Percentiles rank a stretch among this genome's conserved stretches.
These are phyloP conservation scores for Lacerta viridis DNA, from an alignment of 2,797 vertebrate genomes.

Conservation along the genomic window DNA sequence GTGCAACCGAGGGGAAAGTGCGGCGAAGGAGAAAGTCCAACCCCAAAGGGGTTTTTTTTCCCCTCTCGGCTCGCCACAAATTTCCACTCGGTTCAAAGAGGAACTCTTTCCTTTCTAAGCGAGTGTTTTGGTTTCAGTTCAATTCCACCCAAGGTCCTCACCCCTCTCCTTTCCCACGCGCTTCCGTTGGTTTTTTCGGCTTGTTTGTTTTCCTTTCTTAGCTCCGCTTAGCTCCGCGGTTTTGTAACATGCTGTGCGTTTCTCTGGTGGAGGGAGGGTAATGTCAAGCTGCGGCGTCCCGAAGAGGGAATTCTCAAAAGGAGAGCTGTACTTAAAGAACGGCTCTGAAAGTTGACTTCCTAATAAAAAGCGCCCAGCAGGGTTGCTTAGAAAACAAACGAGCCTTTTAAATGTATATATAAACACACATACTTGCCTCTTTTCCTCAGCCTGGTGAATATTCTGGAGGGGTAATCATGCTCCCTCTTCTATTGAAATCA, in stretches of 20 bases:
- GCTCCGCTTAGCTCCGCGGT: constrained; percentile 2
- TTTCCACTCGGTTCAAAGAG: neutral
- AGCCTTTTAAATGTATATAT: neutral
- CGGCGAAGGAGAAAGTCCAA: neutral
- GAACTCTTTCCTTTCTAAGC: neutral
- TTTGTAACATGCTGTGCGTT: constrained; percentile 40
- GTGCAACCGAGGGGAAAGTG: neutral
- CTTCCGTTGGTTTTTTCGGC: neutral
- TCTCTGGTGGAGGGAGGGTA: constrained; percentile 12
- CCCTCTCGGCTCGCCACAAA: neutral
- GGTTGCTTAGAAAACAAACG: constrained; percentile 19
- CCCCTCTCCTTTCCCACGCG: neutral
- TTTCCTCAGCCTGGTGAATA: neutral
- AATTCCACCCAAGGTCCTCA: neutral
- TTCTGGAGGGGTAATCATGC: neutral
- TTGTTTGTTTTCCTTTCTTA: constrained; percentile 29
- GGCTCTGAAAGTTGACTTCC: constrained; percentile 33
- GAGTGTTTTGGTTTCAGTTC: constrained; percentile 2
- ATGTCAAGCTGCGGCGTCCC: constrained; percentile 17
- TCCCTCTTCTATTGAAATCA: neutral
- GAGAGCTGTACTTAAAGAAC: constrained; percentile 21
- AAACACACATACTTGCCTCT: neutral
- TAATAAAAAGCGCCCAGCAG: constrained; percentile 22
- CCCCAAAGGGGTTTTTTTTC: too few species aligned
- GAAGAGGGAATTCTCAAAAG: constrained; percentile 18